Evolutionary conservation across 2,797 vertebrate species (phyloP), one percentile per base, ranked within the genome.

Genomic region (Xenops minutus): DNA sequence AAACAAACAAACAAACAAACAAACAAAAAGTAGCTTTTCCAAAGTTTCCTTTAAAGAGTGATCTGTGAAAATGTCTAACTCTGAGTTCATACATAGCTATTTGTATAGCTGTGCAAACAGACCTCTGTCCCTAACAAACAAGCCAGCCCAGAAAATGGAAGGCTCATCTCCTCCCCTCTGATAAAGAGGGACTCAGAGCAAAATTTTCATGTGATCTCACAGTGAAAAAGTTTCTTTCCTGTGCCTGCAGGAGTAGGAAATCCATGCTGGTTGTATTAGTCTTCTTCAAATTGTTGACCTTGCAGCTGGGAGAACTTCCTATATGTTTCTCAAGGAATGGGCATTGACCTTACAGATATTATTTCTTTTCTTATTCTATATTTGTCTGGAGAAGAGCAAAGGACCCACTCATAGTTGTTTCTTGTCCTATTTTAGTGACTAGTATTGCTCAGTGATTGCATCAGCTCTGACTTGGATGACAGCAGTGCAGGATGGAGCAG

Each of bases 41-140:
- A 30, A 41, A 22, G 7, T 49, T 5, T 8, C 14, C 56, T 67
- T 79, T 85, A 85, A 79, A 85, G 82, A n/a, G 2, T 0, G 0
- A n/a, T 87, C 48, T 32, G 8, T 89, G 90, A 61, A 82, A 90
- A 77, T 20, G 7, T 39, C 44, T 87, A 12, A 3, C 54, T 79
- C 55, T 43, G 69, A 46, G 59, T 49, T 73, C 43, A 49, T 34
- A 10, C 23, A 4, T 0, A 2, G 63, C 34, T 95, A 3, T 96
- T 95, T 93, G 84, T 39, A n/a, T 63, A 90, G 92, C 48, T 95
- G 54, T 86, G 32, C 78, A 95, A 94, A 88, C 72, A 95, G 71
- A 92, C 21, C 55, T 85, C 3, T 0, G 7, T 22, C 32, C n/a
- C 71, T 55, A 77, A 14, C 80, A 90, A 93, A 81, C 66, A 93